Evolutionary conservation across 2,888 invertebrate species (phyloP), one percentile per base, ranked within the genome.

Genomic region (Diploptera punctata): DNA sequence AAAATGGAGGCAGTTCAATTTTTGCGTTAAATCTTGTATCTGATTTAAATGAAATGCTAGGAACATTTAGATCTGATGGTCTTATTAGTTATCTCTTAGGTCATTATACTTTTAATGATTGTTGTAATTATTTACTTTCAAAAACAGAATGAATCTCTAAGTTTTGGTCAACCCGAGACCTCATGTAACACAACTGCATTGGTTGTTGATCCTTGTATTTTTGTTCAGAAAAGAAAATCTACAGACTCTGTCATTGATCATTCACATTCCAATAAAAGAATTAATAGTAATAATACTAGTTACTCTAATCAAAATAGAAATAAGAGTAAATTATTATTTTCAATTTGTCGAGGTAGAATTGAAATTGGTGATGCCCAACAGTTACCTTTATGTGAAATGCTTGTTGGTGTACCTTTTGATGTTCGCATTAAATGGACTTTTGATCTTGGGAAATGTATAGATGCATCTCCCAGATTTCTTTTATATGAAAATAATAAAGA

Each of bases 401-500:
- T 33, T 5, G 33, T 7, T 7, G 10, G 33, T 33, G 10, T 33
- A 7, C 5, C 5, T 33, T 33, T 5, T 33, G 19, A 68, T 9
- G 57, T 85, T 69, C 43, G n/a, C n/a, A n/a, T n/a, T n/a, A n/a
- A 75, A 31, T 88, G 89, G 91, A 85, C 83, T 75, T 87, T 85
- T 80, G 83, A 93, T 81, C 87, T 92, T 67, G 85, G 87, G 49
- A 95, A 94, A 82, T 96, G 96, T 84, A 89, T 96, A 10, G 95
- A 96, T 86, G 91, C 93, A 9, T 88, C 93, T 16, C 93, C 94
- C 21, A 83, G 87, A 24, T 77, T 89, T 67, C 86, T 87, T 18
- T 1, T 68, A 5, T 67, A 7, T 33, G 33, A 5, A 10, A 33
- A 24, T 57, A 29, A 24, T n/a, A 29, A 13, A 24, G 57, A 57